phyloP scores from a whole-genome alignment of 37 sponge, comb jelly and placozoan genomes.

The Tethya wilhelma region DNA sequence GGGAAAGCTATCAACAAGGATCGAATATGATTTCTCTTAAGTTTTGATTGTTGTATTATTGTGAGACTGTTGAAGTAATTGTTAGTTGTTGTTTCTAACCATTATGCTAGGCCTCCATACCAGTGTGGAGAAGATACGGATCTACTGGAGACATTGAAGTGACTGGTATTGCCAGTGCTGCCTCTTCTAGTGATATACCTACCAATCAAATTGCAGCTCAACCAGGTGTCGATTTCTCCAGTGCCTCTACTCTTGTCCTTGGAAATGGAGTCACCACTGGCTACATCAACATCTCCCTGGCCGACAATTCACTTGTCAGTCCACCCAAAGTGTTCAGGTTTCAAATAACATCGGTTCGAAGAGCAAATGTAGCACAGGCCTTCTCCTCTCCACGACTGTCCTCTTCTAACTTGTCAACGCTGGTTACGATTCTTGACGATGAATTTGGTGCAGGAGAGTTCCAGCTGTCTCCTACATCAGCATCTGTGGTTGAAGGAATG shows the following conservation, averaged over 20 bases:
- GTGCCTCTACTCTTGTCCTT: slow-evolving; percentile 32
- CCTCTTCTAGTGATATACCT: slow-evolving; percentile 2
- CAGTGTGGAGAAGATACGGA: slow-evolving; percentile 75
- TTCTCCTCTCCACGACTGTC: slow-evolving; percentile 62
- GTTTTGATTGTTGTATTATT: not conserved
- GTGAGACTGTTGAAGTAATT: not conserved
- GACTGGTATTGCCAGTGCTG: slow-evolving; percentile 49
- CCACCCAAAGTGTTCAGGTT: slow-evolving; percentile 67
- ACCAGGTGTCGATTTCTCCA: slow-evolving; percentile 42
- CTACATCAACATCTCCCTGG: slow-evolving; percentile 49
- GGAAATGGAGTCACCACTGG: slow-evolving; percentile 59
- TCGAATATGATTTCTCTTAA: too few species aligned
- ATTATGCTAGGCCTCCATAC: slow-evolving; percentile 16
- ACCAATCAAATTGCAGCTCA: slow-evolving; percentile 40
- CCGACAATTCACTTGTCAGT: slow-evolving; percentile 37
- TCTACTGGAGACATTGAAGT: slow-evolving; percentile 65
- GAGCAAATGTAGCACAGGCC: not conserved
- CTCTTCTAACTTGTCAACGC: slow-evolving; percentile 7
- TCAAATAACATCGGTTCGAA: slow-evolving; percentile 39
- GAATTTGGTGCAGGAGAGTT: slow-evolving; percentile 75
- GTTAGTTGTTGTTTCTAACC: not conserved
- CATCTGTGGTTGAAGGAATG: slow-evolving; percentile 25
- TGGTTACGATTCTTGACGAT: slow-evolving; percentile 73
- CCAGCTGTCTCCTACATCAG: slow-evolving; percentile 39
- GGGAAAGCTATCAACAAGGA: too few species aligned